Evolutionary conservation across 2,113 vertebrate species (phyloP), one percentile per base, ranked within the genome.

Genomic region (Empidonax alnorum): DNA sequence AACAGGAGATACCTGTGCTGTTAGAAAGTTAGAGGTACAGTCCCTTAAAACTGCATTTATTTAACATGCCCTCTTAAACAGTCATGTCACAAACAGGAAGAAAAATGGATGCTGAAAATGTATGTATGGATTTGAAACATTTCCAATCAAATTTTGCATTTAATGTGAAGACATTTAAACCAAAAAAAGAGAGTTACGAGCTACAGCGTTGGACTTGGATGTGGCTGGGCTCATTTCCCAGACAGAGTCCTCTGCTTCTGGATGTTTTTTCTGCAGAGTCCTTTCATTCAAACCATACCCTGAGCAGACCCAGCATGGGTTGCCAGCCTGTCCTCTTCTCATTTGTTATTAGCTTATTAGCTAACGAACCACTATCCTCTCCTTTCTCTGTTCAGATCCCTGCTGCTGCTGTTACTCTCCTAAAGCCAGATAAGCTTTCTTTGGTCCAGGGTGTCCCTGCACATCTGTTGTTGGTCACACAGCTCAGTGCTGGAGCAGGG

Each of bases 81-180:
- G n/a, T 37, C 12, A 12, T 68, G 31, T 1, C 24, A 75, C 14
- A 44, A 46, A 44, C 15, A 63, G 39, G 14, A 24, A 25, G 14
- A 75, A 89, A 77, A 71, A 19, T 9, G 72, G 5, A 31, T 56
- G 16, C 58, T 87, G 80, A 72, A 92, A 92, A 80, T 55, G 8
- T 1, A 55, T 52, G 21, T 6, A 63, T 2, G 16, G 33, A 30
- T 68, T 85, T 75, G 44, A 73, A 90, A 74, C 25, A 59, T 3
- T 14, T 80, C 6, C 35, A 79, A 35, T n/a, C 8, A 72, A 61
- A n/a, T 41, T 75, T 42, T 44, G 20, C 19, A 24, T 33, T 49
- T 19, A 58, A 12, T 37, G 2, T 50, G 44, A 83, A 83, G 53
- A 72, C 6, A 39, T 59, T 69, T 56, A 0, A 16, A n/a, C 0